These are phyloP conservation scores for Sebastes taczanowskii DNA, from an alignment of 2,797 vertebrate species.

Conservation along the genomic window DNA sequence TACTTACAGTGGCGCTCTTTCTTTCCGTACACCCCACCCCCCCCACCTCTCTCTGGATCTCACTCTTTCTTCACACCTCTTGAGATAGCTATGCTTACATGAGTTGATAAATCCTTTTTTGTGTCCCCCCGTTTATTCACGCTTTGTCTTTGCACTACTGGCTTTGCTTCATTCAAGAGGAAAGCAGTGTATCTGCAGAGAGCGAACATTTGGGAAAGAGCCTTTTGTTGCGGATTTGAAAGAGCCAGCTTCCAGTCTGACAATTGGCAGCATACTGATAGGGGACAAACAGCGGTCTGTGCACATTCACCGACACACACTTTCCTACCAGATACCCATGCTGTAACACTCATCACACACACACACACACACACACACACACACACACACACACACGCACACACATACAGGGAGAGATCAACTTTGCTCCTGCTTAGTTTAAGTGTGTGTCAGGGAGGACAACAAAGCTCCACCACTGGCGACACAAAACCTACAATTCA, in stretches of 20 bases:
- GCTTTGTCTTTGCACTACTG: conserved; percentile 73
- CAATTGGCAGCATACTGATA: conserved; percentile 70
- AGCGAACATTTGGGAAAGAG: conserved; percentile 61
- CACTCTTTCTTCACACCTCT: conserved; percentile 68
- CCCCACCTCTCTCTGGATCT: conserved; percentile 32
- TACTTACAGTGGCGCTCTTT: conserved; percentile 54
- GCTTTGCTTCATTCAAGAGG: conserved; percentile 72
- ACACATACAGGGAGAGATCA: conserved; percentile 30
- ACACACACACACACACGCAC: neutral
- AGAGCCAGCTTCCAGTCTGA: conserved; percentile 72
- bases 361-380: conserved; percentile 6
- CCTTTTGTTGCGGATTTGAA: conserved; percentile 78
- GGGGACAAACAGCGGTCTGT: conserved; percentile 57
- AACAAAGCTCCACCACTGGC: conserved; percentile 48
- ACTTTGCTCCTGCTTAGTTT: conserved; percentile 46
- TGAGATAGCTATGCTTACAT: conserved; percentile 72
- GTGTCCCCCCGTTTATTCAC: conserved; percentile 69
- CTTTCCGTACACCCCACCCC: conserved; percentile 11
- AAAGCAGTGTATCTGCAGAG: conserved; percentile 55
- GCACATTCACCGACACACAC: conserved; percentile 49
- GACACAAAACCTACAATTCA: conserved; percentile 63
- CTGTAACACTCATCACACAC: conserved; percentile 37
- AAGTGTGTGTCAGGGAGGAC: conserved; percentile 47
- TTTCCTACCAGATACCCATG: conserved; percentile 42
- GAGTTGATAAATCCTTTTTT: conserved; percentile 79